phyloP scores from a whole-genome alignment of 2,113 vertebrate genomes.

The Ramphastos sulfuratus region DNA sequence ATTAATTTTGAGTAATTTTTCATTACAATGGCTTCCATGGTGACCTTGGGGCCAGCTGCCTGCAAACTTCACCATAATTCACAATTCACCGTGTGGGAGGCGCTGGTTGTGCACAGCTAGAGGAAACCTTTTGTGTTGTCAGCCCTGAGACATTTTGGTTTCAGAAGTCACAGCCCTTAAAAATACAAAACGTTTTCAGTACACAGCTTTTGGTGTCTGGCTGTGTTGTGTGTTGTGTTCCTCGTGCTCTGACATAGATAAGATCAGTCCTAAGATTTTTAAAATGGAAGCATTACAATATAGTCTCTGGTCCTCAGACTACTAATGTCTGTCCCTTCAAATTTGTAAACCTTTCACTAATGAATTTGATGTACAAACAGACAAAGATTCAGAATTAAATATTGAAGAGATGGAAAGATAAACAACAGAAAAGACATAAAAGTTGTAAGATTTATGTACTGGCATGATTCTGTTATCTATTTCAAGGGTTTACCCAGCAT shows the following conservation, averaged over 20 bases:
- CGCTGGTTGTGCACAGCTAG: background rate
- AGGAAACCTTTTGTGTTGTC: background rate
- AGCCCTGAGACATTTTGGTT: background rate
- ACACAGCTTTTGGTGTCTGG: background rate
- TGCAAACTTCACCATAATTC: background rate
- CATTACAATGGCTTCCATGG: background rate
- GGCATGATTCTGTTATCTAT: background rate
- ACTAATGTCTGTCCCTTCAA: background rate
- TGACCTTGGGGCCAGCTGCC: background rate
- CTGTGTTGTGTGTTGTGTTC: background rate
- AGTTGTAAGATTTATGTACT: background rate
- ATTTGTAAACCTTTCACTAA: background rate
- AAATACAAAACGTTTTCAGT: background rate
- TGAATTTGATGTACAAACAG: background rate
- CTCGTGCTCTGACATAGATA: background rate
- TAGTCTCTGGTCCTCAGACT: background rate
- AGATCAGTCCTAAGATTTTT: background rate
- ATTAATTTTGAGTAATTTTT: too few relatives aligned
- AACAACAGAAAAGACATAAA: background rate
- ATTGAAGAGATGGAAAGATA: background rate
- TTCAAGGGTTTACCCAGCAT: background rate
- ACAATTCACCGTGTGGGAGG: background rate
- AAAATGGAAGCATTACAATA: background rate
- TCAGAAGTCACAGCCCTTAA: background rate
- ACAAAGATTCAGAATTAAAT: background rate